Evolutionary conservation across 2,797 vertebrate genomes (phyloP).

Genomic region (Florisuga fusca): DNA sequence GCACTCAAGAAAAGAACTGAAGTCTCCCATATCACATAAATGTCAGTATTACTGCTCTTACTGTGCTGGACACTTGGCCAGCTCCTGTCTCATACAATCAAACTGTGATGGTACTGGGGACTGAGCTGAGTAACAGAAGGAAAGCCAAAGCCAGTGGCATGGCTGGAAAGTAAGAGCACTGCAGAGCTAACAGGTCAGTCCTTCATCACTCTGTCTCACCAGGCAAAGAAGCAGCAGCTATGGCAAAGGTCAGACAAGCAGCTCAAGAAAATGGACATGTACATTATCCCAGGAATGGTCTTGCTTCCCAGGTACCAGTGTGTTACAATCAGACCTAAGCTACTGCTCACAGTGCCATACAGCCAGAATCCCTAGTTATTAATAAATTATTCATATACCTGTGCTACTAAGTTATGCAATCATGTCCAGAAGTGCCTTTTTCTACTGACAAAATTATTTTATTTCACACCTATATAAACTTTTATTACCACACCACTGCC

Average conservation of each 20-base stretch:
- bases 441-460: not conserved
- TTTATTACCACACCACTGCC: not conserved
- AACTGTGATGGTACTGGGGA: not conserved
- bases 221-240: not conserved
- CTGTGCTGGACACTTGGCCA: not conserved
- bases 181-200: not conserved
- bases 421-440: not conserved
- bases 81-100: not conserved
- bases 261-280: not conserved
- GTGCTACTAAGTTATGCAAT: not conserved
- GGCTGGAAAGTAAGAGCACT: not conserved
- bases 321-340: not conserved
- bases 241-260: not conserved
- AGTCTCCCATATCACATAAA: not conserved
- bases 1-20: not conserved
- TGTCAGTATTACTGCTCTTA: not conserved
- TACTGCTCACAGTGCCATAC: not conserved
- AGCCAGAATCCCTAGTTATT: not conserved
- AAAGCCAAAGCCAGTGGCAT: not conserved
- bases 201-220: not conserved
- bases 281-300: not conserved
- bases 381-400: not conserved
- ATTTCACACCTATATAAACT: not conserved
- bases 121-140: not conserved
- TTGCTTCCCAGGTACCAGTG: not conserved